Base-by-base conservation (phyloP, 2,113 vertebrate genomes). In the Oxyura jamaicensis region DNA sequence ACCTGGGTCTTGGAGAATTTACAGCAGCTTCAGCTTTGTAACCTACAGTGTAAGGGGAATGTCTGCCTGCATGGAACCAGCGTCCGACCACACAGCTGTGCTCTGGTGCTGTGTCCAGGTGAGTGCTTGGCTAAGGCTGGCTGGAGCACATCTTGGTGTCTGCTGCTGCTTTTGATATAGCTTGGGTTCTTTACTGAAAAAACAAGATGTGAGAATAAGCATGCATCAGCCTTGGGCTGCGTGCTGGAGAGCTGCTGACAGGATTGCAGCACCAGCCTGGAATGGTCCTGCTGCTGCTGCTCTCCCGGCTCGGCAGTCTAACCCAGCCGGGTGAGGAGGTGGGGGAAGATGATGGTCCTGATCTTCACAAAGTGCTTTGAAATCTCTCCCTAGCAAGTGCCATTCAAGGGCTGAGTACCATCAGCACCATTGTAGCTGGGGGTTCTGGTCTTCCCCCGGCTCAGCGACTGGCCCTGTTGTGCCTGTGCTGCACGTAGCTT, bases 61-160 rank as follows among this genome's bases (percentile, higher is more conserved):
- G 3, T 13, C 42, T 33, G 71, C 35, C 53, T 29, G 26, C 55
- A 8, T 0, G 1, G 71, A n/a, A 29, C 0, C 3, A 68, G 62
- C 0, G 0, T 18, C 71, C 7, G 4, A 39, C 42, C 28, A 0
- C 0, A 6, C 4, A 52, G 39, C 74, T 53, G 46, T 31, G 60
- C 46, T 35, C n/a, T 2, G 0, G 3, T 18, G 33, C 8, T 0
- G 1, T 10, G 29, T 13, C 39, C 84, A 68, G 86, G 58, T 75
- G 88, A 83, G 87, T 4, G 18, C 53, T 36, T 53, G 65, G 74
- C 28, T 41, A 5, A 76, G 33, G 31, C 28, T 74, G 76, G 7
- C 53, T 59, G 19, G 28, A 62, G 18, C 1, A 0, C 1, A 6
- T 10, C 48, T 28, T 1, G 1, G 22, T 53, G 48, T 16, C 67